Evolutionary conservation across 2,797 vertebrate genomes (phyloP).

Genomic region (Argentina silus): DNA sequence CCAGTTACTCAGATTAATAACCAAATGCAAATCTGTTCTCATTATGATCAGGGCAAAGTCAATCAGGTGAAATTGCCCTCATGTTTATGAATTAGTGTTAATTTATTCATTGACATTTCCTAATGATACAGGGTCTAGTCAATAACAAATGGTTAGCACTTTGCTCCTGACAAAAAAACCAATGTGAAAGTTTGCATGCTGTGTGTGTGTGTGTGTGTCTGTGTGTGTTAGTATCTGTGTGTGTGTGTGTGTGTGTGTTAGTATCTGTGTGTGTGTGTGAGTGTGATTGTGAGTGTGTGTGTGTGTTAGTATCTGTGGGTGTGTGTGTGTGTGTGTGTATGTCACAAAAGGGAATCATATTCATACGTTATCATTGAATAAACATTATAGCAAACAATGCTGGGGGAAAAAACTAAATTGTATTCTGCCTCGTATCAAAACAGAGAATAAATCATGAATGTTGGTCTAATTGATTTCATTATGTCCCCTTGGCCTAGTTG

Average conservation of each 20-base stretch:
- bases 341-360: conserved; percentile 19
- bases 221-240: no score
- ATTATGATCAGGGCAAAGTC: conserved; percentile 32
- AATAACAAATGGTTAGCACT: conserved; percentile 14
- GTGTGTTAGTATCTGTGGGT: no score
- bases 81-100: conserved; percentile 46
- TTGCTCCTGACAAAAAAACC: background rate
- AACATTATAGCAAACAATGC: conserved; percentile 61
- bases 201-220: no score
- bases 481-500: conserved; percentile 63
- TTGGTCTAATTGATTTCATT: conserved; percentile 77
- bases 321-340: background rate
- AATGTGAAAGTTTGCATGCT: background rate
- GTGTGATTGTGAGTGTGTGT: no score
- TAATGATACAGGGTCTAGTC: conserved; percentile 30
- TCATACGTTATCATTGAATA: conserved; percentile 55
- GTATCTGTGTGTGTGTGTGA: no score
- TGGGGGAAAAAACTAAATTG: conserved; percentile 54
- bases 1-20: conserved; percentile 21
- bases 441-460: conserved; percentile 72
- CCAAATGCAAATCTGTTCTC: conserved; percentile 39
- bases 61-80: conserved; percentile 33
- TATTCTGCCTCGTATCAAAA: conserved; percentile 62
- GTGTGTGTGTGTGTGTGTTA: no score
- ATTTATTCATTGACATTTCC: conserved; percentile 46